Conservation (phyloP, 2,888 invertebrate species). For the Trichopria drosophilae region DNA sequence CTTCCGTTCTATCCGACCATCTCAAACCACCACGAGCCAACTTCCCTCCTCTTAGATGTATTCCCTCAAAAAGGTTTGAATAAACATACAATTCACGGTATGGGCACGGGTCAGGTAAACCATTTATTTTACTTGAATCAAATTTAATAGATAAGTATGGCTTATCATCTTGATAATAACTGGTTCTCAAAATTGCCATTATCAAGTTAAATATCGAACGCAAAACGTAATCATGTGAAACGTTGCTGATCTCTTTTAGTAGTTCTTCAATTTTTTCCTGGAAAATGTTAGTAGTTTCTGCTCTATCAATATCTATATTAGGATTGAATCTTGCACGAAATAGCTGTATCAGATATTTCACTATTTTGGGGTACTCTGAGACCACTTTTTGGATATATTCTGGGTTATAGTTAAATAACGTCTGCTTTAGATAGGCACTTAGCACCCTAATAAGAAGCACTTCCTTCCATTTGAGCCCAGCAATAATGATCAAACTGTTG, state of each 20-base stretch:
- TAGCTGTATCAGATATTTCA: constrained; percentile 14
- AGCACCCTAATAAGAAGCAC: constrained; percentile 10
- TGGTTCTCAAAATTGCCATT: constrained; percentile 20
- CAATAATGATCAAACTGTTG: constrained; percentile 9
- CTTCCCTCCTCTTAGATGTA: constrained; percentile 22
- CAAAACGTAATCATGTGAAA: constrained; percentile 22
- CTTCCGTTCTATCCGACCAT: constrained; percentile 23
- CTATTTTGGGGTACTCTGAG: constrained; percentile 14
- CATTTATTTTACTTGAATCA: constrained; percentile 17
- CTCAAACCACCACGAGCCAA: constrained; percentile 21
- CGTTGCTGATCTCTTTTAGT: constrained; percentile 15
- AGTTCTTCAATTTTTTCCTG: constrained; percentile 11
- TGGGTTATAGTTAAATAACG: constrained; percentile 9
- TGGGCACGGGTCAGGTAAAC: constrained; percentile 14
- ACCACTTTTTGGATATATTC: constrained; percentile 16
- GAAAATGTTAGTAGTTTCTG: constrained; percentile 10
- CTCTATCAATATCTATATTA: constrained; percentile 12
- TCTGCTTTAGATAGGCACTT: constrained; percentile 11
- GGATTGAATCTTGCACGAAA: constrained; percentile 11
- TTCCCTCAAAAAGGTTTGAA: constrained; percentile 17
- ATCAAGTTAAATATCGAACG: constrained; percentile 22
- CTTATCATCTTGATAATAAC: constrained; percentile 18
- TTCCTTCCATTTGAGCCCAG: constrained; percentile 9
- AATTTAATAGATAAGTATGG: constrained; percentile 18
- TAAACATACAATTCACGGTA: constrained; percentile 19